Conservation (phyloP, 2,888 invertebrate species). For the Allygus modestus region DNA sequence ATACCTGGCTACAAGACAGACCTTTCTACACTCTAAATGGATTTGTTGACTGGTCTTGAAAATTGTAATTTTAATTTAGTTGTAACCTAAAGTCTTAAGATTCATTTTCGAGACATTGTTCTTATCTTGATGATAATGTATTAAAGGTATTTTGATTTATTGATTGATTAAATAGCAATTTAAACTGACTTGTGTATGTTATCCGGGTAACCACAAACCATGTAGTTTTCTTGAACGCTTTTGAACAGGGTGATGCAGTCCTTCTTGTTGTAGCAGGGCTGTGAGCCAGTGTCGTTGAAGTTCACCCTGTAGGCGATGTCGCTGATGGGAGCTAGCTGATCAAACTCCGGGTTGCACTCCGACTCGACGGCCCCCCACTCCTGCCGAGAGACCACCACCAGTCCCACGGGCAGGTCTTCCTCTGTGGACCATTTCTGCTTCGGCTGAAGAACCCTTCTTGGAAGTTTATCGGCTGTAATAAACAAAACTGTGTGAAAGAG, state of each 20-base stretch:
- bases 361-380: slow-evolving; percentile 22
- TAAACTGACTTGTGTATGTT: slow-evolving; percentile 28
- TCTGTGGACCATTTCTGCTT: neutral
- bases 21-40: too few relatives aligned
- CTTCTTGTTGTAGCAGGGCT: neutral
- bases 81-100: too few relatives aligned
- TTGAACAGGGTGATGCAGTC: neutral
- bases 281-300: slow-evolving; percentile 27
- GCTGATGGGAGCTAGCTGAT: neutral
- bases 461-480: neutral
- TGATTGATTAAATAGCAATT: too few relatives aligned
- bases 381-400: neutral
- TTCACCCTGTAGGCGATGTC: neutral
- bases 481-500: too few relatives aligned
- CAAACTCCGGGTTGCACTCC: neutral
- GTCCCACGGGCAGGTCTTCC: neutral
- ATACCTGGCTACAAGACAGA: too few relatives aligned
- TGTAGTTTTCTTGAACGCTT: neutral
- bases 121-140: too few relatives aligned
- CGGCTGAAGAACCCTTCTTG: neutral
- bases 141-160: too few relatives aligned
- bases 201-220: slow-evolving; percentile 30
- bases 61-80: too few relatives aligned
- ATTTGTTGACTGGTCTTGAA: too few relatives aligned
- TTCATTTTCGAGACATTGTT: too few relatives aligned